Evolutionary conservation across 2,888 invertebrate genomes (phyloP), one percentile per base, ranked within the genome.

Genomic region (Diabrotica balteata): DNA sequence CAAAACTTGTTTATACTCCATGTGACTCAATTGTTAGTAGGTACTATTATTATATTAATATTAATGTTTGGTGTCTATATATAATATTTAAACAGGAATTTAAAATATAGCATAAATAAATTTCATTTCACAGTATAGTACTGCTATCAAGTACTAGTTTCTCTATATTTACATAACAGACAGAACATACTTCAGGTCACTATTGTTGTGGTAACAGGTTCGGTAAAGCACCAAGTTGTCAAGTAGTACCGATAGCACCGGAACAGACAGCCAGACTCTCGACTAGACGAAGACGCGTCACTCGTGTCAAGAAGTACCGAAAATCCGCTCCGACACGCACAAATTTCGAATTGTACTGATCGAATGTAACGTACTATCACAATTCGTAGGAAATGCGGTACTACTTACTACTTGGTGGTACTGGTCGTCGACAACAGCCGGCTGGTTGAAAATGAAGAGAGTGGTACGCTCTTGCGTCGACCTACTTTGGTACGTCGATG

Each of bases 401-500:
- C 17, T n/a, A 9, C 46, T 46, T 46, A 46, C 46, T 9, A 47
- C 47, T 47, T 10, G 2, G 10, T 47, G 5, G 47, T 47, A 47
- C 47, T 47, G 10, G 47, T 47, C 10, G 10, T 47, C 47, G 47
- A 55, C 43, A 55, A 55, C 55, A 44, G 7, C n/a, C 42, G 9
- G 53, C 43, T 11, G 55, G 55, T 4, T 44, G 55, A 53, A 53
- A 53, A 53, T 42, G 42, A 55, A 55, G 44, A 55, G 55, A 55
- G 44, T 55, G 55, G 55, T 54, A 54, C 53, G 9, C 42, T 32
- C 53, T 9, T 17, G 53, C 32, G 53, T 55, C 44, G 55, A 55
- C 55, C 55, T 55, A 55, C 55, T 55, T 55, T n/a, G 6, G n/a
- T 42, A 42, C n/a, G 8, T 54, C 55, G 47, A 47, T 10, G 47